phyloP scores from a whole-genome alignment of 2,113 vertebrate species.

The Bungarus multicinctus region DNA sequence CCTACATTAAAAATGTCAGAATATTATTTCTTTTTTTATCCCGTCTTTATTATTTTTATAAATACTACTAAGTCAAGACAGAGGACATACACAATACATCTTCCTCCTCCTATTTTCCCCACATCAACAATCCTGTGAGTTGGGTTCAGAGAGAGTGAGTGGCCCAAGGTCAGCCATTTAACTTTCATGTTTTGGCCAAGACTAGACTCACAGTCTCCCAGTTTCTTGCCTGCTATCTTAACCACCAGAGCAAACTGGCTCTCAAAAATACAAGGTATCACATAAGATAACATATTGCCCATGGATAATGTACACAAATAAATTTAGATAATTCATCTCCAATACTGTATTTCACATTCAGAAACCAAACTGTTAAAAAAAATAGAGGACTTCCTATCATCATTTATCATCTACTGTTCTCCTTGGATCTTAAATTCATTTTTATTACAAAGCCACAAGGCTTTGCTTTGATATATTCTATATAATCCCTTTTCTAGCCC shows the following conservation, averaged over 20 bases:
- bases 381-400: slow-evolving; percentile 4
- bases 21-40: slow-evolving; percentile 1
- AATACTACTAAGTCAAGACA: neutral
- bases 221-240: neutral
- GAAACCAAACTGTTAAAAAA: neutral
- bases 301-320: slow-evolving; percentile 14
- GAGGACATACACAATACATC: neutral
- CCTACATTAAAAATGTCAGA: slow-evolving; percentile 47
- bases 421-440: slow-evolving; percentile 3
- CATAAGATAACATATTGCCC: slow-evolving; percentile 59
- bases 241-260: neutral
- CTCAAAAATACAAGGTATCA: slow-evolving; percentile 1
- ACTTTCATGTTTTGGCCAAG: neutral
- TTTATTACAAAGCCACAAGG: neutral
- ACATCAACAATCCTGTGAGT: neutral
- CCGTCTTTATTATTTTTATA: neutral
- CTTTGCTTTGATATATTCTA: neutral
- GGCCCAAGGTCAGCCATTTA: neutral
- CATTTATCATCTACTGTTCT: neutral
- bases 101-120: neutral
- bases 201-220: neutral
- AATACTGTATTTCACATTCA: slow-evolving; percentile 19
- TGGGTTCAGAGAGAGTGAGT: neutral
- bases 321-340: slow-evolving; percentile 15
- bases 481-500: neutral